Base-by-base conservation (phyloP, 2,888 invertebrate genomes). In the Eubasilissa splendida region DNA sequence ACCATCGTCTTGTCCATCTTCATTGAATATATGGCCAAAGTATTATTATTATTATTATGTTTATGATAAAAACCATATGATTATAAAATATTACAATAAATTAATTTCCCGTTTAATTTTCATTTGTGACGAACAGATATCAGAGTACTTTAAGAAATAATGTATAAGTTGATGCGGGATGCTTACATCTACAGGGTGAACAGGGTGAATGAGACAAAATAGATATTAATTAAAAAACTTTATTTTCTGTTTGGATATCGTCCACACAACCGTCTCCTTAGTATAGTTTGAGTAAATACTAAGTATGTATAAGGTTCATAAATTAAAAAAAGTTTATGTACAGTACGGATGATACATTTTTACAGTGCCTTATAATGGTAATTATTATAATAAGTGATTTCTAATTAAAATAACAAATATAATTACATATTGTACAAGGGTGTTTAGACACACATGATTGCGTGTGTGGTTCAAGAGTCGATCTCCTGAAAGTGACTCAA, bases 161-260 rank as follows among this genome's bases (percentile, higher is more conserved):
- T 22, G 0, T 22, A 22, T 22, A 22, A 22, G 22, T 22, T 22
- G 22, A 22, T 22, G 22, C 22, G 22, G 42, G 42, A 7, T 42
- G 42, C 3, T 7, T 42, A 42, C 42, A 42, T 4, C 0, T n/a
- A 58, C 58, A 58, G 58, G 11, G 58, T 58, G 58, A n/a, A 4
- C 58, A 2, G 0, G 11, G 0, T 9, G n/a, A 58, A 58, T 58
- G 22, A 63, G 14, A 63, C 63, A 63, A 63, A 63, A 63, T 42
- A 7, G 10, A 31, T 11, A 63, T 63, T 63, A 31, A 31, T 63
- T 31, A 75, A 75, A 75, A 75, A 75, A 75, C 75, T 75, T 75
- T 75, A 75, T 75, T 75, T 75, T 75, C 60, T 56, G 54, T 60
- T 75, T 60, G 75, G 75, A 73, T 73, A 73, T 22, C 75, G 60